Evolutionary conservation across 2,113 vertebrate genomes (phyloP).

Genomic region (Apus apus): DNA sequence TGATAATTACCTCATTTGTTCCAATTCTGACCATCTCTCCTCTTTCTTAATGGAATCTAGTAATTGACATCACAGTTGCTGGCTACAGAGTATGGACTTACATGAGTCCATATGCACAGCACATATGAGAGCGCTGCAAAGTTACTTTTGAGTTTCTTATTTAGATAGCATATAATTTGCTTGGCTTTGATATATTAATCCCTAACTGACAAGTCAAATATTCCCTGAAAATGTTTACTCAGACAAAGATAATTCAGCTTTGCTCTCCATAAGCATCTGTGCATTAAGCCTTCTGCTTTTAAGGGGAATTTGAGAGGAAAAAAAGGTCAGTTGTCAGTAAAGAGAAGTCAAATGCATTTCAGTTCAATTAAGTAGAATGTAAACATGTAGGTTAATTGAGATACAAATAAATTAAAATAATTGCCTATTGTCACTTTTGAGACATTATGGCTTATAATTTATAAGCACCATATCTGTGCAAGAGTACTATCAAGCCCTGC

Average conservation of each 20-base stretch:
- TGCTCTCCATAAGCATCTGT: background rate
- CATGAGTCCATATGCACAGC: background rate
- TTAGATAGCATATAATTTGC: background rate
- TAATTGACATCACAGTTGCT: background rate
- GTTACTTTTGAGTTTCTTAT: background rate
- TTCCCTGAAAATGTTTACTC: slow-evolving; percentile 32
- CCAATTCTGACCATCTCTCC: background rate
- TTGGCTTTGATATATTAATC: background rate
- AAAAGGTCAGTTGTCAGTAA: background rate
- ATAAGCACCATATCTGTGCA: background rate
- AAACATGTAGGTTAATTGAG: background rate
- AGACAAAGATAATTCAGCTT: slow-evolving; percentile 34
- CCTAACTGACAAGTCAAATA: background rate
- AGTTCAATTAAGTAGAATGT: background rate
- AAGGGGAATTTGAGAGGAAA: background rate
- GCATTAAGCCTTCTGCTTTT: slow-evolving; percentile 34
- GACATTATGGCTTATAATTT: background rate
- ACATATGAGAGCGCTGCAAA: background rate
- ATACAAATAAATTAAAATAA: background rate
- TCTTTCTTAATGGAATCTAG: background rate
- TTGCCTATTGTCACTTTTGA: background rate
- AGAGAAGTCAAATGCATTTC: background rate
- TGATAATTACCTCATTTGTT: background rate
- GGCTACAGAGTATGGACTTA: background rate
- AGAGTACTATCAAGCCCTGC: background rate